phyloP scores from a whole-genome alignment of 2,888 invertebrate genomes.

The Cerceris rybyensis region DNA sequence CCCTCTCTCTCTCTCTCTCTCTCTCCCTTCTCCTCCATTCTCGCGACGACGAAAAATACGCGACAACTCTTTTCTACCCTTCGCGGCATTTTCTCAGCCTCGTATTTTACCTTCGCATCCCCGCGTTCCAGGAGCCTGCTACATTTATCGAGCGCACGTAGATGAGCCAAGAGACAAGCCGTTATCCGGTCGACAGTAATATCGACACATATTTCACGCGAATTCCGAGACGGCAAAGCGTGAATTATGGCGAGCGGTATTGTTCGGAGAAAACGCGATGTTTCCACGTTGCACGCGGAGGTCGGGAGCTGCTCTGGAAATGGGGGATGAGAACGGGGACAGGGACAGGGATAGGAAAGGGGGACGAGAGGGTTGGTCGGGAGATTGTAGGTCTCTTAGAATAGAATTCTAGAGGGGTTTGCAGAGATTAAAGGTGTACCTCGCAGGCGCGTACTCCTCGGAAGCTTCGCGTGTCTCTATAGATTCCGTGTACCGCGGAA shows the following conservation, averaged over 20 bases:
- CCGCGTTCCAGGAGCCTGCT: background rate
- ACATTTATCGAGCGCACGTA: conserved; percentile 5
- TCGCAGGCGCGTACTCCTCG: conserved; percentile 11
- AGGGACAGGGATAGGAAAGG: no score
- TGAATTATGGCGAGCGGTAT: conserved; percentile 51
- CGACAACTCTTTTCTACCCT: background rate
- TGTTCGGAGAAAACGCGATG: conserved; percentile 36
- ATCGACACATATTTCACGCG: conserved; percentile 50
- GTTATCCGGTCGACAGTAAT: conserved; percentile 41
- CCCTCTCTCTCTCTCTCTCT: no score
- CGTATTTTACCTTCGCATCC: background rate
- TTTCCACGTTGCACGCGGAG: conserved; percentile 22
- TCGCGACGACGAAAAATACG: no score
- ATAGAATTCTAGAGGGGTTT: conserved; percentile 34
- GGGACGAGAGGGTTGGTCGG: no score
- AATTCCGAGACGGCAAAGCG: conserved; percentile 24
- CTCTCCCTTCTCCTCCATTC: no score
- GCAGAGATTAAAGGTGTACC: conserved; percentile 39
- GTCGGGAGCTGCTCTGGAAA: background rate
- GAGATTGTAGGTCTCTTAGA: conserved; percentile 30
- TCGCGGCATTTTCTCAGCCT: background rate
- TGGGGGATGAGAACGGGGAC: no score
- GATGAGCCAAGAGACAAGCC: conserved; percentile 35
- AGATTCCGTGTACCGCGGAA: background rate
- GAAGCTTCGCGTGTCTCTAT: conserved; percentile 2